A percentile compares a stretch with the other conserved stretches of the same genome.
Conservation (phyloP, 2,888 invertebrate species). For the Buathra laborator region DNA sequence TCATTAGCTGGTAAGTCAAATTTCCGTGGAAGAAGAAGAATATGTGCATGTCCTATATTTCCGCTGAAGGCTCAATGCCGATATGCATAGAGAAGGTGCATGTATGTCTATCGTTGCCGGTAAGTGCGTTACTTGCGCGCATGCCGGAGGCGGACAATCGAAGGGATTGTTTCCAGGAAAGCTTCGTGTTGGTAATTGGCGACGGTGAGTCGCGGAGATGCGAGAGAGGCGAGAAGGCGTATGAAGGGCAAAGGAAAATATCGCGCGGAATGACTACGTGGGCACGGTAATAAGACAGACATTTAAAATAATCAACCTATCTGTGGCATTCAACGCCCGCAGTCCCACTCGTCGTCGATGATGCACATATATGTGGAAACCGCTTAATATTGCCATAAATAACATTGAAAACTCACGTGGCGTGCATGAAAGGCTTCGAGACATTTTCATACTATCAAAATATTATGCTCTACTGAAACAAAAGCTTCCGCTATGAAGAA, state of each 20-base stretch:
- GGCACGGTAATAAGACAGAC: constrained; percentile 67
- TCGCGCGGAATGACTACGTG: constrained; percentile 40
- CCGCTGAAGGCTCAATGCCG: constrained; percentile 29
- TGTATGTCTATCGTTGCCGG: constrained; percentile 44
- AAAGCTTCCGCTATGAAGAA: neutral
- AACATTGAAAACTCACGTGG: neutral
- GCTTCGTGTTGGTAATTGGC: constrained; percentile 75
- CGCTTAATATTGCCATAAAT: neutral
- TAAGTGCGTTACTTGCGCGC: constrained; percentile 61
- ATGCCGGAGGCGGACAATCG: constrained; percentile 70
- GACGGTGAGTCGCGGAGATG: constrained; percentile 31
- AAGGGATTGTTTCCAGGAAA: constrained; percentile 75
- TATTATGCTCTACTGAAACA: neutral
- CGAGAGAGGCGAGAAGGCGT: constrained; percentile 38
- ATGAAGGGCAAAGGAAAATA: constrained; percentile 33
- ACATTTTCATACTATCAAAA: too few relatives aligned
- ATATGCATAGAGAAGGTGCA: constrained; percentile 40
- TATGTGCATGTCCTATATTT: constrained; percentile 32
- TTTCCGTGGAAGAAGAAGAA: constrained; percentile 5
- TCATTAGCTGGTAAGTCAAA: too few relatives aligned
- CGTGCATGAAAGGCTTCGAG: too few relatives aligned
- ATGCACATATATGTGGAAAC: neutral
- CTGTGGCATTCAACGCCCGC: neutral
- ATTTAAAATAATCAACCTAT: constrained; percentile 68
- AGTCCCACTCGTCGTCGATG: constrained; percentile 1